phyloP scores from a whole-genome alignment of 53 echinoderm and acorn worm genomes.

The Pentamera pediparva region DNA sequence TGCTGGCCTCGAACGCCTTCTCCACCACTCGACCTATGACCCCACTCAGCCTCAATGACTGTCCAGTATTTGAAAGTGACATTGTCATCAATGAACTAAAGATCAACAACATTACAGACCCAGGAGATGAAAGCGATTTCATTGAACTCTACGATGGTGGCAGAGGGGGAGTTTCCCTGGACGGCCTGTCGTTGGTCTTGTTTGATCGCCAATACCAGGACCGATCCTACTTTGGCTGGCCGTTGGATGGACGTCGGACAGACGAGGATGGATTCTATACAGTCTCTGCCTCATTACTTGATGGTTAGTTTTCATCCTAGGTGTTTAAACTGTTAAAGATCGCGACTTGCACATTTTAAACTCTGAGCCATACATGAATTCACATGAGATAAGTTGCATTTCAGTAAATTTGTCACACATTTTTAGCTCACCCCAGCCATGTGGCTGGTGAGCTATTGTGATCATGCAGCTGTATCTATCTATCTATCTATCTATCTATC shows the following conservation, averaged over 20 bases:
- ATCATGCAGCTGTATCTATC: too few relatives aligned
- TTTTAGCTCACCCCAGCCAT: too few relatives aligned
- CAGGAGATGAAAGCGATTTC: slow-evolving; percentile 51
- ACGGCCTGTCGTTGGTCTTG: slow-evolving; percentile 58
- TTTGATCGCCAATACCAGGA: slow-evolving; percentile 49
- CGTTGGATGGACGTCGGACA: slow-evolving; percentile 72
- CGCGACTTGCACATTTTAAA: too few relatives aligned
- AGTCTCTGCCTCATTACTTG: slow-evolving; percentile 43
- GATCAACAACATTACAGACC: slow-evolving; percentile 51
- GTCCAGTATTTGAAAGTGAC: slow-evolving; percentile 69
- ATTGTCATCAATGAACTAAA: slow-evolving; percentile 84
- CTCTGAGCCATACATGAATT: too few relatives aligned
- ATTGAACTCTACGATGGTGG: slow-evolving; percentile 93
- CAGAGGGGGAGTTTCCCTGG: slow-evolving; percentile 46
- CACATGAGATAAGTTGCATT: neutral
- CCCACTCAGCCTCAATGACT: slow-evolving; percentile 65
- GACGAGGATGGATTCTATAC: slow-evolving; percentile 67
- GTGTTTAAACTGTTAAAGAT: too few relatives aligned
- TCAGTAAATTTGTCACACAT: neutral
- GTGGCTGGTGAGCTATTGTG: too few relatives aligned
- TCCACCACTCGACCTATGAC: slow-evolving; percentile 32
- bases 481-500: too few relatives aligned
- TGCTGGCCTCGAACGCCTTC: slow-evolving; percentile 31
- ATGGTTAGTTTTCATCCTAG: too few relatives aligned
- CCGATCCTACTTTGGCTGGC: slow-evolving; percentile 53